Evolutionary conservation across 2,113 vertebrate genomes (phyloP), one percentile per base, ranked within the genome.

Genomic region (Pedionomus torquatus): DNA sequence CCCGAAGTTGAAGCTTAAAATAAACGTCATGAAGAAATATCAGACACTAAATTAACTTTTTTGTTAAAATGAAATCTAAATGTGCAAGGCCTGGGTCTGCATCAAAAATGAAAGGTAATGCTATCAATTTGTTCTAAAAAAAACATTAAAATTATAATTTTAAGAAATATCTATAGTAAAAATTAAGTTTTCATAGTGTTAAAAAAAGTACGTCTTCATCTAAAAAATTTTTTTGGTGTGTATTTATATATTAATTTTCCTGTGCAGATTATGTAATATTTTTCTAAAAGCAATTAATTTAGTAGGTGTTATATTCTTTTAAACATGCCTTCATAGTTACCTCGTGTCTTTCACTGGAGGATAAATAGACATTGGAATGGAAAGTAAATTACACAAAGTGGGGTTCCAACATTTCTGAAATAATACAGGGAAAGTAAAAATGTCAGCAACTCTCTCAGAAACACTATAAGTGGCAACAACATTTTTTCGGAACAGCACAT

Each of bases 341-440:
- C 99, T 98, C 8, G 99, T 99, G 85, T 99, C 98, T 97, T 98
- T 98, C 89, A 99, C 99, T 28, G 98, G 98, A 72, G 99, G 99
- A 81, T 99, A 98, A 95, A 99, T 96, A 49, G 99, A 99, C 43
- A 98, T 82, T 7, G 99, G 99, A 78, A 99, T 96, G 16, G 99
- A 99, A 43, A 99, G 96, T 7, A 99, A 77, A 55, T 95, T 98
- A 91, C 98, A 98, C 49, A 99, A 55, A 51, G 98, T 65, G 11
- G 96, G 75, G 85, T 98, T 99, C 99, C 99, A 99, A 69, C 98
- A 98, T 99, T 99, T 99, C 99, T 99, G 97, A 93, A 97, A 97
- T 46, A 51, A 91, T 30, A 88, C 3, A 7, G 68, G 44, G 69
- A 71, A 52, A 76, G n/a, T 5, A 71, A 94, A 91, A 85, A 33